Conservation (phyloP, 2,113 vertebrate species). For the Phocoena phocoena region DNA sequence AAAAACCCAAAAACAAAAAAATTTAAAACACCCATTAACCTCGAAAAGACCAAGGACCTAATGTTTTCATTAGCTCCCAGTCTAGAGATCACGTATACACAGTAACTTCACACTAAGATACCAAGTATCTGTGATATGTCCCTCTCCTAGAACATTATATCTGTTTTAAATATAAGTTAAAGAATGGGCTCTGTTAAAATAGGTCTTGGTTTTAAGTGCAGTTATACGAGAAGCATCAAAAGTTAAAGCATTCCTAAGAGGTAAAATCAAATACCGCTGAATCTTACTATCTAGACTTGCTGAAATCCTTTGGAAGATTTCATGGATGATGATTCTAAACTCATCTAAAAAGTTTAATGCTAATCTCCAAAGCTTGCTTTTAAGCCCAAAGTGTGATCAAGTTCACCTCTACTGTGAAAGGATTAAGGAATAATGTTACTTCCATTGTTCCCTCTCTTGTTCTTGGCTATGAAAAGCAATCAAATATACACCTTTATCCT, state of each 20-base stretch:
- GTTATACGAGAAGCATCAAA: not conserved
- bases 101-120: not conserved
- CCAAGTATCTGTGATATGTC: not conserved
- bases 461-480: not conserved
- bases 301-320: slow-evolving; percentile 37
- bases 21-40: not conserved
- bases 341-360: slow-evolving; percentile 51
- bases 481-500: not conserved
- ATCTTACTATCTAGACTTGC: not conserved
- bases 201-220: slow-evolving; percentile 33
- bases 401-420: slow-evolving; percentile 13
- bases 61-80: not conserved
- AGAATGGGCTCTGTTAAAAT: not conserved
- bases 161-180: not conserved
- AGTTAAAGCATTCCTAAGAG: not conserved
- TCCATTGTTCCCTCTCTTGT: not conserved
- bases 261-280: slow-evolving; percentile 30
- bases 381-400: slow-evolving; percentile 4
- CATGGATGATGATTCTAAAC: slow-evolving; percentile 25
- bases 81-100: not conserved
- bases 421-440: slow-evolving; percentile 18
- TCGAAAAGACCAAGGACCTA: not conserved
- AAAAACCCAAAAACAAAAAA: not conserved
- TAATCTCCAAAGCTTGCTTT: slow-evolving; percentile 30
- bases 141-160: not conserved